These are phyloP conservation scores for Palloptera scutellata DNA, from an alignment of 2,888 invertebrate genomes.

Conservation along the genomic window DNA sequence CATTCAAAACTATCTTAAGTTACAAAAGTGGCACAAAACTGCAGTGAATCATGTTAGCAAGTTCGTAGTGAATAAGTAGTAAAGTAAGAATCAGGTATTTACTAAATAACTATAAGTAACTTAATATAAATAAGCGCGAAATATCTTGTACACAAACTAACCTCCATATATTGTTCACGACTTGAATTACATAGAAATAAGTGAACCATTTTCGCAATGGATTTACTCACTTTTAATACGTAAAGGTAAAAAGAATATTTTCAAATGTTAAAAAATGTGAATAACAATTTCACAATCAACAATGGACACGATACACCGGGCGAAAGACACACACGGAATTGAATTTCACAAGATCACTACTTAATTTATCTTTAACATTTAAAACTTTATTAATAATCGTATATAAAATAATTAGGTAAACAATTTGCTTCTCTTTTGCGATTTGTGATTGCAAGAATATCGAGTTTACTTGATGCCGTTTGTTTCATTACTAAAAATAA, in stretches of 20 bases:
- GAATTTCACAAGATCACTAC: not conserved
- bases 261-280: constrained; percentile 2
- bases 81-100: not conserved
- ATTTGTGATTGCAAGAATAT: not conserved
- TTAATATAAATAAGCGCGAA: too few relatives aligned
- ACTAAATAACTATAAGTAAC: not conserved
- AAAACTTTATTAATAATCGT: not conserved
- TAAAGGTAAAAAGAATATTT: not conserved
- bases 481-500: constrained; percentile 30
- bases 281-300: too few relatives aligned
- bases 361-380: constrained; percentile 6
- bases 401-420: too few relatives aligned
- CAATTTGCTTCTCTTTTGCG: not conserved
- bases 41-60: too few relatives aligned
- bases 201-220: constrained; percentile 43
- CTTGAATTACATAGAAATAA: constrained; percentile 41
- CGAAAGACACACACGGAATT: too few relatives aligned
- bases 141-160: constrained; percentile 22
- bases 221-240: too few relatives aligned
- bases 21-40: too few relatives aligned
- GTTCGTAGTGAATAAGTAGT: constrained; percentile 6
- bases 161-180: constrained; percentile 41
- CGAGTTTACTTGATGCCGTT: constrained; percentile 26
- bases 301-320: too few relatives aligned
- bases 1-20: too few relatives aligned